phyloP scores from a whole-genome alignment of 2,113 vertebrate species.

The Holacanthus passer region DNA sequence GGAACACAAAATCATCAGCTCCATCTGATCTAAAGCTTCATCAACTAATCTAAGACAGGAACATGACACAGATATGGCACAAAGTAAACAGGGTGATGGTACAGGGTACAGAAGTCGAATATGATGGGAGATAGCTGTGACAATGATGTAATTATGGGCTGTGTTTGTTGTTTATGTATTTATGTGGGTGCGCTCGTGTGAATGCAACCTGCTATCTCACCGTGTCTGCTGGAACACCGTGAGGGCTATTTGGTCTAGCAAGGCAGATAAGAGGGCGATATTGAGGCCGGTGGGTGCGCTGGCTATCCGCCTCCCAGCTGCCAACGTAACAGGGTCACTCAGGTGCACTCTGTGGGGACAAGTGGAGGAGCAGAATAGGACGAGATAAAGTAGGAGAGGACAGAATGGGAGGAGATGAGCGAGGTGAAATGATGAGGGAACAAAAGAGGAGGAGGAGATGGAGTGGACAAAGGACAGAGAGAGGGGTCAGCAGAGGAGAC shows the following conservation, averaged over 20 bases:
- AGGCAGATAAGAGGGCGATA: conserved; percentile 67
- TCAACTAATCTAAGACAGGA: conserved; percentile 33
- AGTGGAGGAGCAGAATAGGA: conserved; percentile 54
- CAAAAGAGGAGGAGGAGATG: conserved; percentile 44
- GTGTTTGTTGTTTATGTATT: conserved; percentile 24
- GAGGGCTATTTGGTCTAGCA: conserved; percentile 66
- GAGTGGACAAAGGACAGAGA: conserved; percentile 44
- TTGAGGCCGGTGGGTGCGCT: conserved; percentile 44
- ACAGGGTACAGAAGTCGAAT: conserved; percentile 14
- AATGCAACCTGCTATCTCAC: conserved; percentile 48
- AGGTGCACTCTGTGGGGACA: conserved; percentile 67
- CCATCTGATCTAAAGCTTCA: conserved; percentile 59
- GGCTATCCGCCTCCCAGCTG: conserved; percentile 61
- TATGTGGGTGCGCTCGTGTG: conserved; percentile 32
- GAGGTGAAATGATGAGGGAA: conserved; percentile 47
- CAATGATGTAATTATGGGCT: conserved; percentile 43
- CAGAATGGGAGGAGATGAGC: conserved; percentile 48
- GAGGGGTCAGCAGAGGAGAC: conserved; percentile 44
- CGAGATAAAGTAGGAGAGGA: conserved; percentile 54
- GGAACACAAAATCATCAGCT: neutral
- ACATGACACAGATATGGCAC: conserved; percentile 16
- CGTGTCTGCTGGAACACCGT: conserved; percentile 29
- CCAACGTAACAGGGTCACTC: conserved; percentile 62
- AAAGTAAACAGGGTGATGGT: conserved; percentile 24
- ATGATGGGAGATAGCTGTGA: conserved; percentile 27